These are phyloP conservation scores for Brassicogethes aeneus DNA, from an alignment of 2,888 invertebrate genomes.

Conservation along the genomic window DNA sequence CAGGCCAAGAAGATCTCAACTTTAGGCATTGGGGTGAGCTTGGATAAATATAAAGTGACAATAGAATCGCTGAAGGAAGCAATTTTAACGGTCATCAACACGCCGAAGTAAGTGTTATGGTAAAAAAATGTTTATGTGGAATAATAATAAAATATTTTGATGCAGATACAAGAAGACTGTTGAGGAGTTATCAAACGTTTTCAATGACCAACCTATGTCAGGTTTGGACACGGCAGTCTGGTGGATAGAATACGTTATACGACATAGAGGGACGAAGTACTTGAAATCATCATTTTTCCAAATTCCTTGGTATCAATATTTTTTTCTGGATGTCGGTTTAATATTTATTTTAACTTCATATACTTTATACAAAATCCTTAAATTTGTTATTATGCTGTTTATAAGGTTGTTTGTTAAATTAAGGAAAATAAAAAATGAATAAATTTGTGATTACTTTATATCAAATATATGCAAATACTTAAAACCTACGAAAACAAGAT, in stretches of 20 bases:
- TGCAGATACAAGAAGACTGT: conserved; percentile 24
- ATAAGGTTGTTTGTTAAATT: too few relatives aligned
- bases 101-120: conserved; percentile 21
- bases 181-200: conserved; percentile 15
- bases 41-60: conserved; percentile 14
- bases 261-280: conserved; percentile 23
- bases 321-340: conserved; percentile 17
- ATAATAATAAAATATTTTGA: conserved; percentile 10
- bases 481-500: too few relatives aligned
- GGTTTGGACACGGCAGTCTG: conserved; percentile 26
- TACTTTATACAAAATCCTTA: neutral
- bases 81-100: conserved; percentile 24
- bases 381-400: too few relatives aligned
- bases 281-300: conserved; percentile 18
- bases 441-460: too few relatives aligned
- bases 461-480: too few relatives aligned
- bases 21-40: conserved; percentile 18
- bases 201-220: conserved; percentile 24
- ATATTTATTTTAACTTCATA: neutral
- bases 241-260: conserved; percentile 30
- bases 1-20: conserved; percentile 20
- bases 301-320: conserved; percentile 22
- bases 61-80: conserved; percentile 19
- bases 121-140: neutral
- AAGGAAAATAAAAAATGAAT: too few relatives aligned